Conservation (phyloP, 2,888 invertebrate genomes). For the Microplitis deprimator region DNA sequence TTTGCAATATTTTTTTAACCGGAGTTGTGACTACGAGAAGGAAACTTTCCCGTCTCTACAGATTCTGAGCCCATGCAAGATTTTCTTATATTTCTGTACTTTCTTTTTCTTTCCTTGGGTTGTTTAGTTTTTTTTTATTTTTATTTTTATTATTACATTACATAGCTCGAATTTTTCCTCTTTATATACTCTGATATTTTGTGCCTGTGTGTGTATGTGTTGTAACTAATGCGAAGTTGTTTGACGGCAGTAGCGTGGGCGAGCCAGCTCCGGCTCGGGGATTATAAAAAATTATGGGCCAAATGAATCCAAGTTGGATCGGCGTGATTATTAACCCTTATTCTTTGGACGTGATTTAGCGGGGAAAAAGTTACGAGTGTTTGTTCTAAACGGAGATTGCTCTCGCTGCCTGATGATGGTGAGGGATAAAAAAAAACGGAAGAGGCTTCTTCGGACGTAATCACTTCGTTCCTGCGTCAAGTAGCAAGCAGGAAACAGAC, state of each 20-base stretch:
- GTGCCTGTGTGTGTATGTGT: background rate
- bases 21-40: slow-evolving; percentile 23
- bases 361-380: slow-evolving; percentile 56
- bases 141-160: background rate
- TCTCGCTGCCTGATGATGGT: slow-evolving; percentile 47
- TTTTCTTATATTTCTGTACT: background rate
- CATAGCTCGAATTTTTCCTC: background rate
- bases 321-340: slow-evolving; percentile 31
- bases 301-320: slow-evolving; percentile 34
- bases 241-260: background rate
- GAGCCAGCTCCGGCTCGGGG: background rate
- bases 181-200: background rate
- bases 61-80: background rate
- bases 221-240: background rate
- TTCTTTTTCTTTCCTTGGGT: background rate
- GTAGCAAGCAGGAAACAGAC: slow-evolving; percentile 48
- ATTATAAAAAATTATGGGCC: slow-evolving; percentile 14
- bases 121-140: background rate
- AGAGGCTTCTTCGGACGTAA: slow-evolving; percentile 54
- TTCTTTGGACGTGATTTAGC: slow-evolving; percentile 46
- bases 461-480: slow-evolving; percentile 54
- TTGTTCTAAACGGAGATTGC: slow-evolving; percentile 61
- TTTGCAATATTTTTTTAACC: slow-evolving; percentile 27
- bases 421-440: slow-evolving; percentile 37
- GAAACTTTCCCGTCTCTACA: slow-evolving; percentile 23